These are phyloP conservation scores for Dendrolimus pini DNA, from an alignment of 2,888 invertebrate species.

Conservation along the genomic window DNA sequence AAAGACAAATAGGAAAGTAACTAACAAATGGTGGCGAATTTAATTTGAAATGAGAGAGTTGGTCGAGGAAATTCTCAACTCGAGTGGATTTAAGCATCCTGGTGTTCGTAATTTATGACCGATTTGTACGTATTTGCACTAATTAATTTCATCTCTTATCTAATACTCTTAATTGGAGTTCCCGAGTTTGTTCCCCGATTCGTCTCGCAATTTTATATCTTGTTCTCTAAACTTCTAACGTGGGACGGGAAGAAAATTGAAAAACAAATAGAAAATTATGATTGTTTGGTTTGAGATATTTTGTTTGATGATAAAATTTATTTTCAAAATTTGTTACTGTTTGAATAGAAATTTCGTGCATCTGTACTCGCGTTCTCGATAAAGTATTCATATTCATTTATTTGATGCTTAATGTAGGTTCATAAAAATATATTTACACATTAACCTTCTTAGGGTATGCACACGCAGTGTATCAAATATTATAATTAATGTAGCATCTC, in stretches of 20 bases:
- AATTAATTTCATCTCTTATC: conserved; percentile 60
- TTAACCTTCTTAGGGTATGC: too few species aligned
- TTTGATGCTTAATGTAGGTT: too few species aligned
- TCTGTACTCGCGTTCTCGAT: too few species aligned
- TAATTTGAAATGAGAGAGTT: conserved; percentile 20
- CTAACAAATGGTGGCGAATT: conserved; percentile 24
- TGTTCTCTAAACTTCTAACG: background rate
- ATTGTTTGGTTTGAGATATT: conserved; percentile 6
- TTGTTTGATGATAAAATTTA: background rate
- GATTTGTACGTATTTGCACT: conserved; percentile 43
- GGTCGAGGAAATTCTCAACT: conserved; percentile 25
- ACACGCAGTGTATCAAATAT: too few species aligned
- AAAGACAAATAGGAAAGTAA: conserved; percentile 6
- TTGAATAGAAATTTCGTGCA: too few species aligned
- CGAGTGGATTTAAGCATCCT: conserved; percentile 31
- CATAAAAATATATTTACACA: too few species aligned
- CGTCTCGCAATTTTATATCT: conserved; percentile 34
- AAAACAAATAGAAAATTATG: background rate
- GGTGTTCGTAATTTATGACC: conserved; percentile 45
- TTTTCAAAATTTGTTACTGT: too few species aligned
- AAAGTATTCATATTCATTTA: too few species aligned
- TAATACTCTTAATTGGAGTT: conserved; percentile 52
- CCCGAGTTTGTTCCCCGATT: conserved; percentile 39
- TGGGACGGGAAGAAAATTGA: background rate
- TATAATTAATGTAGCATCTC: too few species aligned